These are phyloP conservation scores for Catostomus latipinnis DNA, from an alignment of 2,797 vertebrate species.

Conservation along the genomic window DNA sequence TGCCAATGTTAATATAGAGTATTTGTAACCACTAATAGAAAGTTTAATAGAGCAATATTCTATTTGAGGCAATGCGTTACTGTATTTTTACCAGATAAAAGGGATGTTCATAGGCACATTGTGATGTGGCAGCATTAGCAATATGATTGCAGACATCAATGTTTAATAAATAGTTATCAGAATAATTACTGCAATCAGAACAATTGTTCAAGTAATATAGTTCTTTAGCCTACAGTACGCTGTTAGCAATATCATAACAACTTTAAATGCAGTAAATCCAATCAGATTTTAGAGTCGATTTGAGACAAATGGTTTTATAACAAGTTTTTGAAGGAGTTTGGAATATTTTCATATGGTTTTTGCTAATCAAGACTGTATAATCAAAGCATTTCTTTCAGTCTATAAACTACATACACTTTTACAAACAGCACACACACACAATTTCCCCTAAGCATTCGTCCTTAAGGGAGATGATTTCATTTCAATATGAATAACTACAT, in stretches of 20 bases:
- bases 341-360: not conserved
- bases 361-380: not conserved
- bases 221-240: not conserved
- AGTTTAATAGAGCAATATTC: too few species aligned
- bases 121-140: not conserved
- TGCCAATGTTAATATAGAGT: not conserved
- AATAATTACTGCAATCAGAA: not conserved
- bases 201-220: not conserved
- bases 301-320: not conserved
- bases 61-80: too few species aligned
- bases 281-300: not conserved
- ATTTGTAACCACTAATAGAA: too few species aligned
- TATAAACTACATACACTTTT: too few species aligned
- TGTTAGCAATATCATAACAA: not conserved
- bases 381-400: not conserved
- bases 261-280: not conserved
- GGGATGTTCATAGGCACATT: not conserved
- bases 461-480: conserved; percentile 33
- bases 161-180: not conserved
- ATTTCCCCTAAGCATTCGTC: not conserved
- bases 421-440: conserved; percentile 7
- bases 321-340: not conserved
- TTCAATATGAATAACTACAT: conserved; percentile 58
- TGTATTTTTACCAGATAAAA: too few species aligned
- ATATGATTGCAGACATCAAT: not conserved